Evolutionary conservation across 2,113 vertebrate genomes (phyloP).

Genomic region (Emberiza fucata): DNA sequence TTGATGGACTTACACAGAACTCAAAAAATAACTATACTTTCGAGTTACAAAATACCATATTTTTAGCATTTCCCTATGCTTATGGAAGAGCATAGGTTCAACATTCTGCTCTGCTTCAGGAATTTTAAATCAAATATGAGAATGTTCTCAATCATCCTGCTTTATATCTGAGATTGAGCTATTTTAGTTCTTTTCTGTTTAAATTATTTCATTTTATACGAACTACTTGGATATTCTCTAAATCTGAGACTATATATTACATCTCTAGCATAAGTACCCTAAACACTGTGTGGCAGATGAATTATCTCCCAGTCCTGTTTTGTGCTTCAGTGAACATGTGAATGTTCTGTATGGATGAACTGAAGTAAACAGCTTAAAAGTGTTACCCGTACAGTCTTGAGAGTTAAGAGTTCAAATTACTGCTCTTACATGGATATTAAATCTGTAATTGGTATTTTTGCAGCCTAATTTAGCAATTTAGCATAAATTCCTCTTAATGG

Average conservation of each 20-base stretch:
- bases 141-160: background rate
- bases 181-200: background rate
- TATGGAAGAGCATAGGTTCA: background rate
- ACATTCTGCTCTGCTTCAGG: background rate
- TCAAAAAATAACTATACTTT: background rate
- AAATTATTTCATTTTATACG: background rate
- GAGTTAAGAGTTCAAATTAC: background rate
- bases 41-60: background rate
- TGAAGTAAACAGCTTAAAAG: background rate
- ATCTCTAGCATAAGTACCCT: background rate
- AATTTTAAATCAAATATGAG: background rate
- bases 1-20: background rate
- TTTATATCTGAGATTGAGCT: background rate
- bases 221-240: background rate
- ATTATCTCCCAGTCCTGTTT: background rate
- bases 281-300: background rate
- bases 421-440: background rate
- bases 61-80: background rate
- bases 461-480: background rate
- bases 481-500: background rate
- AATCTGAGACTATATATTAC: background rate
- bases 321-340: background rate
- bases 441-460: background rate
- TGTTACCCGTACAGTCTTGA: background rate
- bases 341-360: background rate